Evolutionary conservation across 2,797 vertebrate species (phyloP).

Genomic region (Myripristis jacobus): DNA sequence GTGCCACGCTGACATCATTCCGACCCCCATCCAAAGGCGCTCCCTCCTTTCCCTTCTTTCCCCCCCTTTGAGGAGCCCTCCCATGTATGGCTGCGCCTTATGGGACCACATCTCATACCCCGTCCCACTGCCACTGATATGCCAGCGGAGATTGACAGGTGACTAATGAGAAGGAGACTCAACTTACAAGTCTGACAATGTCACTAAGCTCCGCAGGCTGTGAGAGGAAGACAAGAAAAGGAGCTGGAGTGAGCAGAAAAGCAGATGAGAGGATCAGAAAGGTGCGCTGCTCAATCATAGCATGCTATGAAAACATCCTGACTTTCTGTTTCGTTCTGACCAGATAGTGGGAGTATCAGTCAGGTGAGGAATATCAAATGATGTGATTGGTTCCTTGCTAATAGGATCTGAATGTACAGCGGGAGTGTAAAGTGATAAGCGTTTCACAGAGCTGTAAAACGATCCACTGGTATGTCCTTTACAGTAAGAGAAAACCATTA

Average conservation of each 20-base stretch:
- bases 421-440: slow-evolving; percentile 18
- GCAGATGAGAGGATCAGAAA: neutral
- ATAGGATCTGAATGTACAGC: slow-evolving; percentile 38
- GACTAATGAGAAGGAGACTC: neutral
- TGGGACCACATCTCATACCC: slow-evolving; percentile 5
- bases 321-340: no score
- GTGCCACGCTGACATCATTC: slow-evolving; percentile 60
- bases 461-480: slow-evolving; percentile 30
- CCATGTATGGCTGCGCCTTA: slow-evolving; percentile 56
- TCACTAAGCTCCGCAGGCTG: slow-evolving; percentile 8
- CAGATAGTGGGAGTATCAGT: neutral
- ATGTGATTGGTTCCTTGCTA: neutral
- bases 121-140: slow-evolving; percentile 8
- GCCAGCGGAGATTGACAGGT: slow-evolving; percentile 6
- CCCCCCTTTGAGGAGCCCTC: slow-evolving; percentile 35
- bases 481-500: slow-evolving; percentile 47
- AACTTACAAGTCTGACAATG: neutral
- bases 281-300: no score
- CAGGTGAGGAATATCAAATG: slow-evolving; percentile 9
- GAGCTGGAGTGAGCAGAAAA: no score
- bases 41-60: slow-evolving; percentile 51
- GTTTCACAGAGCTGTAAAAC: slow-evolving; percentile 49
- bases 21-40: slow-evolving; percentile 35
- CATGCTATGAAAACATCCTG: no score
- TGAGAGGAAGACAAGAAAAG: no score